Conservation (phyloP, 2,113 vertebrate species). For the Hiodon tergisus region DNA sequence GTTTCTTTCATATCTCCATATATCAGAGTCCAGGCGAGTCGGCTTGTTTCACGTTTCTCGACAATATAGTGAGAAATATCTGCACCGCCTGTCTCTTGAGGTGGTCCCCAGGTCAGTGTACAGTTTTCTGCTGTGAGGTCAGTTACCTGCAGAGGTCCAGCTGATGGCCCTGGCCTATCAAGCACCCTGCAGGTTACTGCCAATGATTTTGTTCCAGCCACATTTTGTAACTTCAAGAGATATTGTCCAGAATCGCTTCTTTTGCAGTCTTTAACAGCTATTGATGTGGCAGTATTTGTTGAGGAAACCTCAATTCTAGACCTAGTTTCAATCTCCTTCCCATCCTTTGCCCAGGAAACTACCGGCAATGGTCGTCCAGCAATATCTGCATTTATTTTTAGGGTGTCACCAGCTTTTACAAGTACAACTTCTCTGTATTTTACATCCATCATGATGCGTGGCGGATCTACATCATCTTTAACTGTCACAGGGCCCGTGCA, state of each 20-base stretch:
- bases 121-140: slow-evolving; percentile 82
- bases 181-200: slow-evolving; percentile 84
- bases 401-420: slow-evolving; percentile 87
- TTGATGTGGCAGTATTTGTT: slow-evolving; percentile 72
- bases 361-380: slow-evolving; percentile 84
- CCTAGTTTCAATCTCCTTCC: slow-evolving; percentile 82
- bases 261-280: slow-evolving; percentile 85
- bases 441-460: slow-evolving; percentile 96
- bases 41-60: slow-evolving; percentile 93
- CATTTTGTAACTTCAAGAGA: slow-evolving; percentile 79
- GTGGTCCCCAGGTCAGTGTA: slow-evolving; percentile 85
- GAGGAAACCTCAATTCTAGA: slow-evolving; percentile 85
- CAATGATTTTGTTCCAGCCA: slow-evolving; percentile 80
- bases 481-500: slow-evolving; percentile 87
- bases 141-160: slow-evolving; percentile 83
- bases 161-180: slow-evolving; percentile 88
- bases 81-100: slow-evolving; percentile 88
- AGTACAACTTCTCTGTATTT: slow-evolving; percentile 80
- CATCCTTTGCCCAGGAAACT: slow-evolving; percentile 89
- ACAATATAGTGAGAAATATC: slow-evolving; percentile 87
- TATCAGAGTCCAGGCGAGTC: slow-evolving; percentile 88
- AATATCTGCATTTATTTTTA: slow-evolving; percentile 88
- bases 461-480: slow-evolving; percentile 88
- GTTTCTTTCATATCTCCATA: slow-evolving; percentile 77
- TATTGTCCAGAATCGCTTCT: slow-evolving; percentile 89